A percentile compares a stretch with the other conserved stretches of the same genome.
phyloP scores from a whole-genome alignment of 2,888 invertebrate genomes.

The Leptinotarsa rubiginosa region DNA sequence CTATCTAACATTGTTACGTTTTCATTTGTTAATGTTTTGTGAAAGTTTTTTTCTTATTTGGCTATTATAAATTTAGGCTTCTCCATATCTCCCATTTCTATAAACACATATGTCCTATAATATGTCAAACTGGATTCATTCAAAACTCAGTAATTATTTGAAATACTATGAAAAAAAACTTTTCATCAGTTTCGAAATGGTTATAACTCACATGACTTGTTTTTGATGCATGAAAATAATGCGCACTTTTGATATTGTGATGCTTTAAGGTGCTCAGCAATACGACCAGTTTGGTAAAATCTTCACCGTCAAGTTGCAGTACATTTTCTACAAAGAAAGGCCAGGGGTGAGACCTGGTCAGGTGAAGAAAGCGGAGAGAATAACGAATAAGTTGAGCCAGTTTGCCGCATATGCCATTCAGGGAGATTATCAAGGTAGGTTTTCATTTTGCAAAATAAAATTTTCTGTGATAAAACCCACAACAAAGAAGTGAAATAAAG shows the following conservation, averaged over 20 bases:
- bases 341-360: slow-evolving; percentile 96
- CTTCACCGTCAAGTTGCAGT: slow-evolving; percentile 96
- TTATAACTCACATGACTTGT: too few relatives aligned
- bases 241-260: background rate
- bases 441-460: background rate
- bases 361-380: slow-evolving; percentile 91
- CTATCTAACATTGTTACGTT: too few relatives aligned
- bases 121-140: too few relatives aligned
- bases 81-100: too few relatives aligned
- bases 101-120: too few relatives aligned
- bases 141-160: too few relatives aligned
- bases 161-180: too few relatives aligned
- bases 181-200: too few relatives aligned
- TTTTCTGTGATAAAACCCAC: background rate
- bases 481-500: background rate
- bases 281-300: slow-evolving; percentile 99
- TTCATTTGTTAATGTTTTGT: too few relatives aligned
- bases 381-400: slow-evolving; percentile 91
- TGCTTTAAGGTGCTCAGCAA: slow-evolving; percentile 82
- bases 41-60: too few relatives aligned
- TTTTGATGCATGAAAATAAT: background rate
- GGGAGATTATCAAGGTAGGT: slow-evolving; percentile 84
- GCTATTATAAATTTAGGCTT: too few relatives aligned
- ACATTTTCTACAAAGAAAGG: slow-evolving; percentile 97
- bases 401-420: slow-evolving; percentile 95